Conservation (phyloP, 1,140 invertebrate genomes). For the Fopius arisanus region DNA sequence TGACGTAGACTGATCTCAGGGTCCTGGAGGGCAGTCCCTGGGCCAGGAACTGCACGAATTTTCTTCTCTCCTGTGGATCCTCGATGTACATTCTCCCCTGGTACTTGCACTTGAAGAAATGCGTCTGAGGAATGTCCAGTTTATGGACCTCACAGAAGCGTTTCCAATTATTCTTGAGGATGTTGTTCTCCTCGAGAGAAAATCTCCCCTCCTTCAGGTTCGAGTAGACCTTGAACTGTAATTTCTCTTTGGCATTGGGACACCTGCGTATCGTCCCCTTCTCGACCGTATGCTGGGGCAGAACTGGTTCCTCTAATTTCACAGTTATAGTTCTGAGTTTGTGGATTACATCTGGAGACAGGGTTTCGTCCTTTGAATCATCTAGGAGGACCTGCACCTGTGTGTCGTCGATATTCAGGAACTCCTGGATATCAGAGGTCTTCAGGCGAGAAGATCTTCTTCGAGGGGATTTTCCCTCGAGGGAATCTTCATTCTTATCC, state of each 20-base stretch:
- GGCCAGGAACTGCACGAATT: slow-evolving; percentile 56
- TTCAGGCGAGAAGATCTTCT: not conserved
- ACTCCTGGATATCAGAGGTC: too few relatives aligned
- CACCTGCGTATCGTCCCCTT: slow-evolving; percentile 41
- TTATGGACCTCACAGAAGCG: slow-evolving; percentile 55
- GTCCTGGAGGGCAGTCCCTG: slow-evolving; percentile 52
- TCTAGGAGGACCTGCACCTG: not conserved
- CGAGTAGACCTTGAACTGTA: not conserved
- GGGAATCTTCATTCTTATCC: too few relatives aligned
- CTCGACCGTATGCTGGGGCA: slow-evolving; percentile 53
- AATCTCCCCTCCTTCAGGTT: slow-evolving; percentile 44
- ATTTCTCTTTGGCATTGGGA: not conserved
- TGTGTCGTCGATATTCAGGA: not conserved
- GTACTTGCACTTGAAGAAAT: slow-evolving; percentile 43
- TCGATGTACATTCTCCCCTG: slow-evolving; percentile 38
- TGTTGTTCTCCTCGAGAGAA: slow-evolving; percentile 47
- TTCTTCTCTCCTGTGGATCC: slow-evolving; percentile 39
- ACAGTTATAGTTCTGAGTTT: slow-evolving; percentile 42
- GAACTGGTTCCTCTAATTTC: slow-evolving; percentile 46
- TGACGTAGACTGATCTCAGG: slow-evolving; percentile 48
- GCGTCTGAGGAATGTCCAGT: slow-evolving; percentile 44
- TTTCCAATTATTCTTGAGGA: slow-evolving; percentile 54
- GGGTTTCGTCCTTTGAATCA: not conserved
- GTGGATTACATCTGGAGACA: slow-evolving; percentile 31
- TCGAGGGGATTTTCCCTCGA: too few relatives aligned